phyloP scores from a whole-genome alignment of 2,888 invertebrate genomes.

The Limnephilus lunatus region DNA sequence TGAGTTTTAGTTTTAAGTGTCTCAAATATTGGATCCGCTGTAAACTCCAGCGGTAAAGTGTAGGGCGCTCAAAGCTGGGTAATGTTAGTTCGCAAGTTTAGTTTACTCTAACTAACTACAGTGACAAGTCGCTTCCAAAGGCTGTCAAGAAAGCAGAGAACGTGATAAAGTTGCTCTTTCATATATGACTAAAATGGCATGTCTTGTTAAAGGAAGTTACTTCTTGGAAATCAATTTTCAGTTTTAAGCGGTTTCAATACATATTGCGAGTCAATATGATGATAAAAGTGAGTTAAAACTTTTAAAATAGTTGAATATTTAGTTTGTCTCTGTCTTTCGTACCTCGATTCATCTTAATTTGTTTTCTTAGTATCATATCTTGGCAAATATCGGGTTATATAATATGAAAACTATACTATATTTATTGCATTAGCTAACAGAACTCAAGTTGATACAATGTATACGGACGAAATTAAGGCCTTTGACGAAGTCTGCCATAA shows the following conservation, averaged over 20 bases:
- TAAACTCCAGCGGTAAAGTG: background rate
- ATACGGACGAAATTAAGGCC: no score
- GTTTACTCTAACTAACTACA: slow-evolving; percentile 11
- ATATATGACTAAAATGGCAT: background rate
- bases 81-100: slow-evolving; percentile 30
- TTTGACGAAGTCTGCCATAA: no score
- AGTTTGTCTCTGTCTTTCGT: background rate
- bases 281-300: background rate
- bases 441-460: no score
- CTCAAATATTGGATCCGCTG: slow-evolving; percentile 28
- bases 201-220: background rate
- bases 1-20: slow-evolving; percentile 28
- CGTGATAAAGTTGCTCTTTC: slow-evolving; percentile 2
- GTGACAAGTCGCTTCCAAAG: slow-evolving; percentile 7
- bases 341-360: background rate
- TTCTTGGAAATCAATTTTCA: background rate
- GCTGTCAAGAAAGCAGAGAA: slow-evolving; percentile 30
- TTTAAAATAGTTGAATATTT: background rate
- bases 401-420: no score
- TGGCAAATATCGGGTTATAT: no score
- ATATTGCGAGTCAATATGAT: background rate
- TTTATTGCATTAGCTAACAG: no score
- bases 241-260: background rate
- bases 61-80: background rate
- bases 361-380: background rate